phyloP scores from a whole-genome alignment of 2,797 vertebrate genomes.

The Ataeniobius toweri region DNA sequence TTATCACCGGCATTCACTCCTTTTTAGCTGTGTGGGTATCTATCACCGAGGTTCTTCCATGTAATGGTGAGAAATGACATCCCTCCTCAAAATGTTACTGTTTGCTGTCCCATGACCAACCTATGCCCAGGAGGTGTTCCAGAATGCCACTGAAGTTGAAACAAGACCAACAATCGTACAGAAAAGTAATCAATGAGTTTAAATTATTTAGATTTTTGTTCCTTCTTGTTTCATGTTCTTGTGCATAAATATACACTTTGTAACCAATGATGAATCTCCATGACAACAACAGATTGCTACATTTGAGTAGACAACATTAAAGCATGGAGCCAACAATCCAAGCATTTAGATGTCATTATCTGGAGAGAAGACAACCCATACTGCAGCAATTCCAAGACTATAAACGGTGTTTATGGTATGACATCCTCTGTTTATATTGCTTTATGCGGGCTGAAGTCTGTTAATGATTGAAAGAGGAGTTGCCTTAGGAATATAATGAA shows the following conservation, averaged over 20 bases:
- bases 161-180: too few species aligned
- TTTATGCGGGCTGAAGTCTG: slow-evolving; percentile 26
- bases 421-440: slow-evolving; percentile 11
- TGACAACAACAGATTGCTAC: too few species aligned
- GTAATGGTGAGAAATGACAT: too few species aligned
- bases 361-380: not conserved
- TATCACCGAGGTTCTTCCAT: too few species aligned
- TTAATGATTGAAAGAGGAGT: slow-evolving; percentile 50
- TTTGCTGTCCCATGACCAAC: not conserved
- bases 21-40: not conserved
- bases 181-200: too few species aligned
- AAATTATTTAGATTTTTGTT: too few species aligned
- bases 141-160: too few species aligned
- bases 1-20: not conserved
- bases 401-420: slow-evolving; percentile 10
- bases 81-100: not conserved
- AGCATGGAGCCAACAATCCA: not conserved
- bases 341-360: slow-evolving; percentile 3
- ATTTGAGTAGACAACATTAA: too few species aligned
- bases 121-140: too few species aligned
- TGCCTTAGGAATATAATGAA: slow-evolving; percentile 11
- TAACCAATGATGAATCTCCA: too few species aligned
- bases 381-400: not conserved
- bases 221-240: too few species aligned
- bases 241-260: too few species aligned